Evolutionary conservation across 2,113 vertebrate genomes (phyloP).

Genomic region (Rhadina sibilatrix): DNA sequence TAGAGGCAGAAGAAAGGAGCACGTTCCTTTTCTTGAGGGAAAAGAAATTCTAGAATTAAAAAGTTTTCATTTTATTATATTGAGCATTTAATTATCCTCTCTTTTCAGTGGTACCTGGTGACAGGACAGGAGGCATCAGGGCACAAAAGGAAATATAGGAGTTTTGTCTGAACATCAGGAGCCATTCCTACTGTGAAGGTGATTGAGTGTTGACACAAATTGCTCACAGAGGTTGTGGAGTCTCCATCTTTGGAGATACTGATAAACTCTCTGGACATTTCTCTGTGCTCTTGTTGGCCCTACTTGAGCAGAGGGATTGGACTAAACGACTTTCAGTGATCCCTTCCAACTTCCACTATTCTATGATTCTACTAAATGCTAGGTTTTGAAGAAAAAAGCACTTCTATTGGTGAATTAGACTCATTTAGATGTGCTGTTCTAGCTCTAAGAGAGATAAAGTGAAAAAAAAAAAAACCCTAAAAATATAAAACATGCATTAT

Average conservation of each 20-base stretch:
- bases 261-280: not conserved
- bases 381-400: not conserved
- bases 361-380: not conserved
- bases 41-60: not conserved
- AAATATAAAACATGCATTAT: not conserved
- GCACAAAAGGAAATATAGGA: not conserved
- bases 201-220: not conserved
- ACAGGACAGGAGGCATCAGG: not conserved
- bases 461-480: accelerated
- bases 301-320: not conserved
- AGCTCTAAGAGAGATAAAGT: not conserved
- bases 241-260: not conserved
- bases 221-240: not conserved
- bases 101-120: not conserved
- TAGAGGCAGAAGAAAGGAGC: not conserved
- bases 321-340: not conserved
- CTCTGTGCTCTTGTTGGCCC: not conserved
- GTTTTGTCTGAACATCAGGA: not conserved
- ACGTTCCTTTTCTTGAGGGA: not conserved
- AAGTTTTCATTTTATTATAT: not conserved
- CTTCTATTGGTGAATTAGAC: not conserved
- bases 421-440: not conserved
- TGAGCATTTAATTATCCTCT: not conserved
- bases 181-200: not conserved
- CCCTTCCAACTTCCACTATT: not conserved